Evolutionary conservation across 1,140 invertebrate species (phyloP).

Genomic region (Littorina saxatilis): DNA sequence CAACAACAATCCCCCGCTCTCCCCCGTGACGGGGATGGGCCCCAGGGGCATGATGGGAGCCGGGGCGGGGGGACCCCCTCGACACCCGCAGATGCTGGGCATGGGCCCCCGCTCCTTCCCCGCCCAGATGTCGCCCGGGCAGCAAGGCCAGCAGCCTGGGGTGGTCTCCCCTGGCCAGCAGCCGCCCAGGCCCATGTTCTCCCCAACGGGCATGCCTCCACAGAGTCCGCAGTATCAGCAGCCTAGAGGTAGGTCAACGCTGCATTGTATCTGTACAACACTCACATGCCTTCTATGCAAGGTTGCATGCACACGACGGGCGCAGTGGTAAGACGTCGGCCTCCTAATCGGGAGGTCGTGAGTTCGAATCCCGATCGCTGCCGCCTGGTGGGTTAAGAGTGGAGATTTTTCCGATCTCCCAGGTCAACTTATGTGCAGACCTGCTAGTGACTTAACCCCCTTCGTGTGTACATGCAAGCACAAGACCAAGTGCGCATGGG

Average conservation of each 20-base stretch:
- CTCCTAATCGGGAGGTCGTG: too few species aligned
- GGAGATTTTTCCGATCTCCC: too few species aligned
- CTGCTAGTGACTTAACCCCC: too few species aligned
- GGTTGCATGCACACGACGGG: too few species aligned
- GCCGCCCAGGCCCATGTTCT: slow-evolving; percentile 17
- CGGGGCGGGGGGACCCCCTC: slow-evolving; percentile 28
- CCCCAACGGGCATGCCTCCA: neutral
- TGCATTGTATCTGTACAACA: too few species aligned
- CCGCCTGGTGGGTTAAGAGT: too few species aligned
- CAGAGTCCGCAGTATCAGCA: slow-evolving; percentile 41
- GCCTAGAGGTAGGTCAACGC: slow-evolving; percentile 50
- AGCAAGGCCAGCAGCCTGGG: slow-evolving; percentile 33
- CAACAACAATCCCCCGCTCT: slow-evolving; percentile 6
- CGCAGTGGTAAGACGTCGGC: too few species aligned
- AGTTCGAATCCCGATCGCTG: too few species aligned
- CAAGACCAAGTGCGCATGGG: too few species aligned
- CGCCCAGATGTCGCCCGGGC: slow-evolving; percentile 48
- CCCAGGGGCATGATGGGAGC: slow-evolving; percentile 4
- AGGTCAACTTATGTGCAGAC: too few species aligned
- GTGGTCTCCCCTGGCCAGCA: slow-evolving; percentile 82
- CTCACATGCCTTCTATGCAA: too few species aligned
- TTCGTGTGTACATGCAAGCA: too few species aligned
- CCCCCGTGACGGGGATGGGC: slow-evolving; percentile 27
- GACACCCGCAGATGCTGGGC: slow-evolving; percentile 24
- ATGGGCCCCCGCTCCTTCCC: slow-evolving; percentile 7